Base-by-base conservation (phyloP, 2,888 invertebrate genomes). In the Dynastes grantii region DNA sequence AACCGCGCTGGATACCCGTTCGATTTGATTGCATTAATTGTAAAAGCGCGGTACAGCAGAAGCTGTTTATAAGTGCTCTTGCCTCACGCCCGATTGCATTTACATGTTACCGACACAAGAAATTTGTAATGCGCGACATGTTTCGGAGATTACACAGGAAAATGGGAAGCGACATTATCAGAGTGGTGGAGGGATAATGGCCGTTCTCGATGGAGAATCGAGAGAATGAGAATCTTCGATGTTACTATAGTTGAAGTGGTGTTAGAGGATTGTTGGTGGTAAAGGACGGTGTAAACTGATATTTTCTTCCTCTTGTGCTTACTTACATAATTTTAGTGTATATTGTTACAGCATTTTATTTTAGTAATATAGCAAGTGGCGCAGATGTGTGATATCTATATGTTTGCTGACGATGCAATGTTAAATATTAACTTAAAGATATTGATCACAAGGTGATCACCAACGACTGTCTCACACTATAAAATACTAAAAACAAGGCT, bases 21-120 rank as follows among this genome's bases (percentile, higher is more conserved):
- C 63, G 63, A 63, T 63, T 32, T 32, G 63, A 63, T 63, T 32
- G 32, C 32, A 63, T 63, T 63, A 63, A 32, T 63, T 63, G 63
- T 63, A 63, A 63, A 63, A 63, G 63, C 63, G 13, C 22, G 3
- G 32, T 29, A 63, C 11, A 29, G 27, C 13, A 63, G 63, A 32
- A 63, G 32, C 63, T 13, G 63, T 37, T 4, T 37, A 37, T 13
- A 32, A 63, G 29, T 13, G 32, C 32, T 13, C 27, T 61, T 29
- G 29, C 29, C 32, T 29, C 11, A 11, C 63, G 13, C 29, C n/a
- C 63, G 27, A 63, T 63, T 37, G 63, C 63, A 63, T 63, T 63
- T 63, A 13, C 63, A 63, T 63, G 32, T 32, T 32, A 29, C 11
- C 63, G 63, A 32, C 63, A 32, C 63, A 32, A 32, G 63, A 29